Percentiles rank a stretch among this genome's conserved stretches.
phyloP scores from a whole-genome alignment of 2,113 vertebrate genomes.

The Cairina moschata region DNA sequence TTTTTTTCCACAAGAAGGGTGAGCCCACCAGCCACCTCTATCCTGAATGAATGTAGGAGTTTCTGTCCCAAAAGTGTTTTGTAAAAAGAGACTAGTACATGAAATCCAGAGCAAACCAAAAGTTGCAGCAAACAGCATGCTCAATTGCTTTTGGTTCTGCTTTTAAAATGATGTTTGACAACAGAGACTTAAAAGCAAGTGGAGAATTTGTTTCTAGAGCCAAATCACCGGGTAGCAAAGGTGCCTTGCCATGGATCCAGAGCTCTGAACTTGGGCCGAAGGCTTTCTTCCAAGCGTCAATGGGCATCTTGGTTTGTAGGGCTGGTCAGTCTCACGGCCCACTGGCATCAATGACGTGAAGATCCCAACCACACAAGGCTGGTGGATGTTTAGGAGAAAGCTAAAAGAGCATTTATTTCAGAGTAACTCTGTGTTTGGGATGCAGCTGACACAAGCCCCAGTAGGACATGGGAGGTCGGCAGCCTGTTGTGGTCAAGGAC shows the following conservation, averaged over 20 bases:
- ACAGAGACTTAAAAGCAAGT: background rate
- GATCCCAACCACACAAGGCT: background rate
- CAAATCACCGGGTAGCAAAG: background rate
- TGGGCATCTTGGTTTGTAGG: background rate
- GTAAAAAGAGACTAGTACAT: background rate
- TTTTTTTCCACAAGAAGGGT: background rate
- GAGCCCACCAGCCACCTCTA: background rate
- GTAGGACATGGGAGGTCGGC: background rate
- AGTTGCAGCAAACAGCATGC: background rate
- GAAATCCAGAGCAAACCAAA: background rate
- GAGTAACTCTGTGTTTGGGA: background rate
- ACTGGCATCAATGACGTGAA: rapidly evolving
- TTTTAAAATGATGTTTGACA: background rate
- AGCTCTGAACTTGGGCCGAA: background rate
- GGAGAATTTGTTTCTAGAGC: background rate
- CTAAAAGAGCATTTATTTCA: background rate
- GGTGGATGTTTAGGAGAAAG: background rate
- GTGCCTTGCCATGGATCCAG: background rate
- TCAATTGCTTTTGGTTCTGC: background rate
- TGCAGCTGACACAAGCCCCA: background rate
- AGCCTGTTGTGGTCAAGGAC: background rate
- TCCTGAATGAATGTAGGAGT: background rate
- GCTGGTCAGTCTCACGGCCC: background rate
- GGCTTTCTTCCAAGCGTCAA: background rate
- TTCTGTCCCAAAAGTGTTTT: background rate